Evolutionary conservation across 2,797 vertebrate species (phyloP), one percentile per base, ranked within the genome.

Genomic region (Pampus argenteus): DNA sequence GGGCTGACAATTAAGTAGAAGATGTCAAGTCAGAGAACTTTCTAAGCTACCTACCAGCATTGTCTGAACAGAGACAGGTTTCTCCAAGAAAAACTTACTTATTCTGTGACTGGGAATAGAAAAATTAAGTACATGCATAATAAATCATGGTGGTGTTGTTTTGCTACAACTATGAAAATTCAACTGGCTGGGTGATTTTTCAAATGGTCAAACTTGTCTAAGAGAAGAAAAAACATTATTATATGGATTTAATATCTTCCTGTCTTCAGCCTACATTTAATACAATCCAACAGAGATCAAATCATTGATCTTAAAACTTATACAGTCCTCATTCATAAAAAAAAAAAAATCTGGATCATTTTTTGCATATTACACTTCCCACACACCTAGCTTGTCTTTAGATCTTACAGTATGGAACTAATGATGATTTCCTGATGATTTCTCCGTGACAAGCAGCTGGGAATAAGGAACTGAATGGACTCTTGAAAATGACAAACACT

Each of bases 11-110:
- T 66, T 47, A 64, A 28, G n/a, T 31, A 48, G 11, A 64, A 54
- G 9, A 76, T 17, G 14, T 31, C 13, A 20, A 42, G 10, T 66
- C 13, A 25, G 2, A 57, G 44, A 51, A 59, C 9, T 68, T 77
- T 47, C 6, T 25, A 34, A 60, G 34, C 7, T 29, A 59, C 23
- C 36, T 8, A 14, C 8, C 44, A 71, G 49, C 10, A 40, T 57
- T 63, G 23, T 17, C 38, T 28, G 15, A 54, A 73, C 8, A 65
- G 20, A 23, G 23, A 28, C 4, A 45, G 7, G 20, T 44, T 38
- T 67, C 18, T 38, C 3, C 1, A 47, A 36, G 22, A 66, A 75
- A 73, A 29, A 18, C 22, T 66, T 26, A 23, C n/a, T 76, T 34
- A n/a, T n/a, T n/a, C n/a, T 58, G 9, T 63, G 31, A 52, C 38